Conservation (phyloP, 2,888 invertebrate genomes). For the Cataglyphis albicans region DNA sequence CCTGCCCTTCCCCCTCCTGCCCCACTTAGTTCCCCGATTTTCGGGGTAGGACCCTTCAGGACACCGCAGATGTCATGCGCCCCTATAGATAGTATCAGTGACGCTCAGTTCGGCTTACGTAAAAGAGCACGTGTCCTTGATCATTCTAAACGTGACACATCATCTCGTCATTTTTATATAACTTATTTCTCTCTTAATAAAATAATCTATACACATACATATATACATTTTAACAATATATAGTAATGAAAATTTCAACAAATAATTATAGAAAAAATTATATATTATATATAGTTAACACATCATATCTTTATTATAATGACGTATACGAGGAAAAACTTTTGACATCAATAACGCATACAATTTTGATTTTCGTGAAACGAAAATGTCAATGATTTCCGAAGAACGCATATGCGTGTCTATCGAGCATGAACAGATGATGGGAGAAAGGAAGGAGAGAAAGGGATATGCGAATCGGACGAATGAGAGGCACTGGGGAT, state of each 20-base stretch:
- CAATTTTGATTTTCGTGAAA: background rate
- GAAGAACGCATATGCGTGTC: background rate
- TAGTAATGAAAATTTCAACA: background rate
- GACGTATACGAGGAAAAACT: background rate
- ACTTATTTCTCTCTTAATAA: background rate
- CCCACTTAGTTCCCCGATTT: slow-evolving; percentile 37
- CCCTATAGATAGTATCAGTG: slow-evolving; percentile 68
- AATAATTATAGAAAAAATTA: background rate
- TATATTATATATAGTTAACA: background rate
- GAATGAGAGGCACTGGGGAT: slow-evolving; percentile 45
- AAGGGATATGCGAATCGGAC: background rate
- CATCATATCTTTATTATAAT: background rate
- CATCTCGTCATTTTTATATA: background rate
- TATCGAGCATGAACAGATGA: background rate
- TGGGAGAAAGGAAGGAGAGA: background rate
- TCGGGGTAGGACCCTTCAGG: slow-evolving; percentile 72
- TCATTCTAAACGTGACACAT: slow-evolving; percentile 11
- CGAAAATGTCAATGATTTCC: too few species aligned
- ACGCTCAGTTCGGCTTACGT: slow-evolving; percentile 61
- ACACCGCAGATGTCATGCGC: slow-evolving; percentile 73
- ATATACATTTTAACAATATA: background rate
- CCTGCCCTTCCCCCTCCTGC: slow-evolving; percentile 12
- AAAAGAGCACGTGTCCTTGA: slow-evolving; percentile 46
- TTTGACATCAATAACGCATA: background rate
- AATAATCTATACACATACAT: background rate